A percentile compares a stretch with the other conserved stretches of the same genome.
Evolutionary conservation across 1,140 invertebrate genomes (phyloP).

Genomic region (Panonychus citri): DNA sequence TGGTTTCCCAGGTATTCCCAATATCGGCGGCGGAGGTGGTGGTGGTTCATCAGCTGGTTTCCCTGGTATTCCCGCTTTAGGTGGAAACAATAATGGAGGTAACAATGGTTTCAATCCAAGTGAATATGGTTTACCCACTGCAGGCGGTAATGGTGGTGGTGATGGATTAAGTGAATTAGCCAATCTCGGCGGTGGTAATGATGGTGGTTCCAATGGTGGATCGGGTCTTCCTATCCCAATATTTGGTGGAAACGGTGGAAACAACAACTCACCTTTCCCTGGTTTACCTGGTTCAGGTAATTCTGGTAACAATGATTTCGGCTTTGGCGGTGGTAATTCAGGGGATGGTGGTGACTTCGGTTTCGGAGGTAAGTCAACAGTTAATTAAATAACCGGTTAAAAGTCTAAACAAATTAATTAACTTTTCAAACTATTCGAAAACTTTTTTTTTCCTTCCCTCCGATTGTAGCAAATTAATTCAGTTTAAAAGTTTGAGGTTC

Average conservation of each 20-base stretch:
- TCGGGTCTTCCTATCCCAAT: neutral
- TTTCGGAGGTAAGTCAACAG: neutral
- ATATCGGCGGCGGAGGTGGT: neutral
- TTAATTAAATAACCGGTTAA: neutral
- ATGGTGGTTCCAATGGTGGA: neutral
- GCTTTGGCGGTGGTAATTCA: neutral
- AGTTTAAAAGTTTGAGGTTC: too few species aligned
- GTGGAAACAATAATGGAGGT: neutral
- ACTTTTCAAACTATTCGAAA: too few species aligned
- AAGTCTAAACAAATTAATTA: neutral
- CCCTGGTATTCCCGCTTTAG: neutral
- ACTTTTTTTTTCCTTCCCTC: too few species aligned
- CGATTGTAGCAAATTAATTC: too few species aligned
- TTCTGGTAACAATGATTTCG: neutral
- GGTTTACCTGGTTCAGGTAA: neutral
- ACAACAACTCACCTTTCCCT: neutral
- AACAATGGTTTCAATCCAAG: neutral
- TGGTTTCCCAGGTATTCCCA: neutral
- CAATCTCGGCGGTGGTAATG: neutral
- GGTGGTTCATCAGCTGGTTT: neutral
- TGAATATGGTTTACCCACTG: neutral
- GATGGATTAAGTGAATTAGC: too few species aligned
- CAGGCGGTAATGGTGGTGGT: neutral
- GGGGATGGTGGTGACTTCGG: neutral
- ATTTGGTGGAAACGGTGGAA: neutral